These are phyloP conservation scores for Falco punctatus DNA, from an alignment of 2,113 vertebrate genomes.

Conservation along the genomic window DNA sequence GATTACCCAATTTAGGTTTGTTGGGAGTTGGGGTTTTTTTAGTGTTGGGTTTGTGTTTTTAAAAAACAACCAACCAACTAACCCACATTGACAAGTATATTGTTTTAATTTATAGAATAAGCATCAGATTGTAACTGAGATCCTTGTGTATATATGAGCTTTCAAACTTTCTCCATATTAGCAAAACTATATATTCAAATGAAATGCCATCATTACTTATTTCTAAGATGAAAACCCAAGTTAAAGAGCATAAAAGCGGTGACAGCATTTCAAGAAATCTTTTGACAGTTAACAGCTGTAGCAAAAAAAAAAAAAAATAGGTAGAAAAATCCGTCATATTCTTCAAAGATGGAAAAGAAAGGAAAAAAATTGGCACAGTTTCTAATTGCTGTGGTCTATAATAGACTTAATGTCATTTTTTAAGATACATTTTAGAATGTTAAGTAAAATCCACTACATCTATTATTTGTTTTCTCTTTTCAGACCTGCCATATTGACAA, in stretches of 20 bases:
- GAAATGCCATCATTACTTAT: neutral
- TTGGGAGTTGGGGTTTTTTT: neutral
- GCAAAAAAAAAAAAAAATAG: conserved; percentile 50
- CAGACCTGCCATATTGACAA: conserved; percentile 86
- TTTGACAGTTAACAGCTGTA: conserved; percentile 21
- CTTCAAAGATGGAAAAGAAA: neutral
- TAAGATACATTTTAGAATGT: neutral
- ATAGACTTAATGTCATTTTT: neutral
- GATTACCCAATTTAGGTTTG: neutral
- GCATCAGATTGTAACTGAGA: neutral
- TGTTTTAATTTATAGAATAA: neutral
- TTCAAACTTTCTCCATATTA: neutral
- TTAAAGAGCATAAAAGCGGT: conserved; percentile 10
- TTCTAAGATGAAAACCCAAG: neutral
- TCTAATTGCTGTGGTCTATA: neutral
- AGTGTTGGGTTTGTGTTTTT: neutral
- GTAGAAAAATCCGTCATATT: conserved; percentile 4
- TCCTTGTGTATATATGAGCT: neutral
- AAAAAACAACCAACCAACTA: neutral
- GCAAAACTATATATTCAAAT: neutral
- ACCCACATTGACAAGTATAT: neutral
- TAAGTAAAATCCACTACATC: neutral
- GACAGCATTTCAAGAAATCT: conserved; percentile 37
- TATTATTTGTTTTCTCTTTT: conserved; percentile 22
- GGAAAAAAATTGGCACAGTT: neutral